Evolutionary conservation across 2,888 invertebrate species (phyloP), one percentile per base, ranked within the genome.

Genomic region (Eilema caniola): DNA sequence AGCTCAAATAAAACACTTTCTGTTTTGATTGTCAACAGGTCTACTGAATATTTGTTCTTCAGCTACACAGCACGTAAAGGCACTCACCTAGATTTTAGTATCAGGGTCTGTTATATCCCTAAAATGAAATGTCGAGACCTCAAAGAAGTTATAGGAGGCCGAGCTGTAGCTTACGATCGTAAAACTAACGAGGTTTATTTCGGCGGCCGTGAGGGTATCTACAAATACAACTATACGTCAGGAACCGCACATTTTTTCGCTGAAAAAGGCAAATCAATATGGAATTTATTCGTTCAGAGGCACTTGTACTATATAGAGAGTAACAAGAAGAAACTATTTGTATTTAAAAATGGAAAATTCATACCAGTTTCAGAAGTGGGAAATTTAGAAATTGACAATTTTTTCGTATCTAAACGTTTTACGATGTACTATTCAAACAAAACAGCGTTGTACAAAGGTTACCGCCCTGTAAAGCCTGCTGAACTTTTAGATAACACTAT

Each of bases 231-330:
- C 20, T 56, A 47, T 24, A 67, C 57, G 33, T 57, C 56, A 59
- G 12, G n/a, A 14, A 59, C 57, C 12, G 62, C 63, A 23, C 16
- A 62, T 31, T 68, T 28, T 23, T 94, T 92, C 76, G 89, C 88
- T 0, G 93, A 92, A 83, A 84, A 89, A 71, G 92, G 90, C 1
- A 92, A 88, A 69, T 93, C 93, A 2, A 90, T 94, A 14, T 94
- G 94, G 94, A 87, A 83, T 0, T 56, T 94, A 28, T 93, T 91
- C 64, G 84, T 94, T 2, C 86, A 88, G 56, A 86, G 83, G 70
- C 88, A 93, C 67, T 93, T 94, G 66, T 94, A 93, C 69, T 94
- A 93, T 71, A 92, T 94, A 24, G 88, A 91, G 25, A 94, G 93
- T 67, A 94, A 93, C 0, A 78, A 79, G 0, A 94, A 93, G 59